Percentiles rank a stretch among this genome's conserved stretches.
These are phyloP conservation scores for Anolis sagrei DNA, from an alignment of 2,113 vertebrate species.

Conservation along the genomic window DNA sequence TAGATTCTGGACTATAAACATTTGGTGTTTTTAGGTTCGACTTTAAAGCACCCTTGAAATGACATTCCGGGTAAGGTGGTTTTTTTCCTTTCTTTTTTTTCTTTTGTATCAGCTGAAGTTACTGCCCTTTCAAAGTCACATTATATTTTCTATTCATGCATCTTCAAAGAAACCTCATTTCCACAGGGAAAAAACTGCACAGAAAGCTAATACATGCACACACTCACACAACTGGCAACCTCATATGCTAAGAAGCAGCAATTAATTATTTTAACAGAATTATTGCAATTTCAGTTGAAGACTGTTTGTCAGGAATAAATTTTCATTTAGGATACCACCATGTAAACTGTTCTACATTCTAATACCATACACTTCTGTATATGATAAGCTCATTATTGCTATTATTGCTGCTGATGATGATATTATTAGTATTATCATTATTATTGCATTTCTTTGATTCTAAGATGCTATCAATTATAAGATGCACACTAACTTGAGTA, in stretches of 20 bases:
- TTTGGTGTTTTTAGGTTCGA: background rate
- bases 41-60: background rate
- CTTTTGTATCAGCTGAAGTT: background rate
- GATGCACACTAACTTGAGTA: too few species aligned
- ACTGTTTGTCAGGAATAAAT: slow-evolving; percentile 35
- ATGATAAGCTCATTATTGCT: background rate
- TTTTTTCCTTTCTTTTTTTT: too few species aligned
- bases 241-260: slow-evolving; percentile 27
- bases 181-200: background rate
- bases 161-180: background rate
- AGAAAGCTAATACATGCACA: background rate
- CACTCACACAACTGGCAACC: background rate
- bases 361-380: background rate
- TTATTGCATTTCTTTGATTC: too few species aligned
- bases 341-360: rapidly evolving
- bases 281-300: slow-evolving; percentile 45
- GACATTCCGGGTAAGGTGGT: background rate
- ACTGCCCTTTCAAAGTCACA: background rate
- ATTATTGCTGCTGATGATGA: too few species aligned
- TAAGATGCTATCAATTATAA: too few species aligned
- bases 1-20: background rate
- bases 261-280: slow-evolving; percentile 45
- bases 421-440: too few species aligned
- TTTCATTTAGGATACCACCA: slow-evolving; percentile 37
- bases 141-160: background rate